Base-by-base conservation (phyloP, 2,113 vertebrate genomes). In the Odobenus rosmarus region DNA sequence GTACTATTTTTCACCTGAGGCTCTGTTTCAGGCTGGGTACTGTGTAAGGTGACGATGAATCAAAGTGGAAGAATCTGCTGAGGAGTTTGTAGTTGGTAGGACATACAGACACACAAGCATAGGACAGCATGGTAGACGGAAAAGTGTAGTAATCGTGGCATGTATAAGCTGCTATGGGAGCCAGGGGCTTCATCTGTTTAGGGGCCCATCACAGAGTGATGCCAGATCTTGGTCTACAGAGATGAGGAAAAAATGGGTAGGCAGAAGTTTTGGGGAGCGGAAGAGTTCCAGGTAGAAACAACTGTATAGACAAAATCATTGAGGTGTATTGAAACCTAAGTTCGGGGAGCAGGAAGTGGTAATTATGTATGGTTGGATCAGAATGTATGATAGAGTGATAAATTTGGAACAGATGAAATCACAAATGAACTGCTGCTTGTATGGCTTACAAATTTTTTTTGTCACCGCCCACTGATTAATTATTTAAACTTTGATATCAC, bases 401-500 rank as follows among this genome's bases (percentile, higher is more conserved):
- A 64, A 87, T 77, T 49, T 13, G 42, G 7, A 77, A 77, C 26
- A 42, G 42, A 77, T 49, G 67, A 67, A 15, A 72, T 49, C 26
- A 49, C 42, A 31, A 31, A 28, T 57, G 26, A 87, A 81, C 62
- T 88, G 14, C 21, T 93, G 2, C 31, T 91, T 46, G 5, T n/a
- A 16, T 76, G 80, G n/a, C 67, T 74, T 92, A 49, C 11, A 76
- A 1, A 26, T 28, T 51, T 62, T 93, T 93, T 94, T 61, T 1
- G 57, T 82, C 33, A 49, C 36, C 92, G 10, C 26, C 21, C 26
- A 79, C 24, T 85, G 71, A 61, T 79, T 93, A 69, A 59, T 82
- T 93, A 71, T 82, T 91, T 91, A 94, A 93, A 31, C 61, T 82
- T 10, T 64, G 16, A 28, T 88, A 93, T 97, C 39, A 18, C 97